phyloP scores from a whole-genome alignment of 2,797 vertebrate species.

The Xyrichtys novacula region DNA sequence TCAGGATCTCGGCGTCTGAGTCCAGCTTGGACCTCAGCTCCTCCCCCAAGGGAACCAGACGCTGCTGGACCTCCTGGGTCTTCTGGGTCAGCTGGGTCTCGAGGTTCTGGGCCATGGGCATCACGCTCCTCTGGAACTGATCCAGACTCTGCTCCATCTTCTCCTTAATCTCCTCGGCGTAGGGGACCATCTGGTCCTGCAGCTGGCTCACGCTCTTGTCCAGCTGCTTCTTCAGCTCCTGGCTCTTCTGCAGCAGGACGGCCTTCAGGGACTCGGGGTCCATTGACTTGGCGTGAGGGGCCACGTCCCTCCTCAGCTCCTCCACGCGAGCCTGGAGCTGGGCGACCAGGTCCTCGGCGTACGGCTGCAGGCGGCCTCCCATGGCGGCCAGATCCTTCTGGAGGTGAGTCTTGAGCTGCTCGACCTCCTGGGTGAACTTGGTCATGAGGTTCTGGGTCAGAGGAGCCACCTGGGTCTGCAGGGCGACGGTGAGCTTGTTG shows the following conservation, averaged over 20 bases:
- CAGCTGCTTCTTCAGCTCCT: slow-evolving; percentile 75
- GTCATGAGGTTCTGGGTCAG: slow-evolving; percentile 69
- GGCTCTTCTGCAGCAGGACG: slow-evolving; percentile 68
- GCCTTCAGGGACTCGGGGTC: slow-evolving; percentile 71
- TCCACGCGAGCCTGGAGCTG: slow-evolving; percentile 71
- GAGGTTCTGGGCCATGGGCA: slow-evolving; percentile 68
- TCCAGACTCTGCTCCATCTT: slow-evolving; percentile 79
- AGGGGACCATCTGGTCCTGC: slow-evolving; percentile 74
- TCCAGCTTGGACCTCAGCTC: slow-evolving; percentile 74
- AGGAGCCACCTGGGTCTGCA: slow-evolving; percentile 64
- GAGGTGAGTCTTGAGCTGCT: slow-evolving; percentile 70
- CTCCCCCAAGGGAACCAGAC: slow-evolving; percentile 69
- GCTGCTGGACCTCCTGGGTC: slow-evolving; percentile 76
- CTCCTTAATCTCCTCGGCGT: slow-evolving; percentile 74
- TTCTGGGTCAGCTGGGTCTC: slow-evolving; percentile 68
- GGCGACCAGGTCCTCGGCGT: slow-evolving; percentile 50
- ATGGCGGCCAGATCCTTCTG: slow-evolving; percentile 64
- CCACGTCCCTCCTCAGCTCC: slow-evolving; percentile 61
- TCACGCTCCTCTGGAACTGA: slow-evolving; percentile 73
- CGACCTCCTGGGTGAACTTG: slow-evolving; percentile 69
- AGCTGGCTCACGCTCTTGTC: slow-evolving; percentile 65
- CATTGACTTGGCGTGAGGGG: slow-evolving; percentile 59
- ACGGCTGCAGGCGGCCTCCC: slow-evolving; percentile 56
- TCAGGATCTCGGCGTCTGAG: slow-evolving; percentile 63
- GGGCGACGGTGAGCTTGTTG: slow-evolving; percentile 40